Base-by-base conservation (phyloP, 2,113 vertebrate genomes). In the Proteles cristata region DNA sequence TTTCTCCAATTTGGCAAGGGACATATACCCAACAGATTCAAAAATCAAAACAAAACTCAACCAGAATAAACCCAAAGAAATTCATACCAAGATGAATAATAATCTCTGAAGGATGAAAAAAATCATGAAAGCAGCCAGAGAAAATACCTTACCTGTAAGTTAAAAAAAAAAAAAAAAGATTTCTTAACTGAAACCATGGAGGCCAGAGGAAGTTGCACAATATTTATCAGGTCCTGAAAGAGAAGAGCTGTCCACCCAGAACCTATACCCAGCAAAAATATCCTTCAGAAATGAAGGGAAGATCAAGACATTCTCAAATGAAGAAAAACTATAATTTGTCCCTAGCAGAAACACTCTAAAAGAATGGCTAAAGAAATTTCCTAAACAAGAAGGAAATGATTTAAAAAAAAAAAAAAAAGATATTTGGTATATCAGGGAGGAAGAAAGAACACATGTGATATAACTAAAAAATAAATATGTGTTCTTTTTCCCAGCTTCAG, bases 311-410 rank as follows among this genome's bases (percentile, higher is more conserved):
- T 61, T 79, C 33, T 86, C 73, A 80, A 58, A 74, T 61, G 69
- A 77, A 71, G 26, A 12, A 55, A 90, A 45, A 84, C 10, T 45
- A 53, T 21, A 65, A 26, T 90, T 50, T 90, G 28, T 83, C 26
- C 45, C 65, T 53, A 69, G 35, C 14, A 92, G 71, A 85, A 5
- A 66, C 8, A 69, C 7, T 26, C 15, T 58, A 85, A 85, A 48
- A 90, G n/a, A 95, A 92, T 73, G 50, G 19, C 25, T 92, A 87
- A 63, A 63, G 84, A 31, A 91, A 77, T 15, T 85, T 35, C 69
- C 35, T 48, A 69, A 90, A 76, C 15, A 48, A 53, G 58, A 39
- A 87, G 19, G 21, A 63, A 92, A 48, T 23, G 8, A 61, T 69
- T 39, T 39, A 39, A 11, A 63, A 35, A 95, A 28, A 61, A 35